A percentile compares a stretch with the other conserved stretches of the same genome.
Conservation (phyloP, 2,797 vertebrate species). For the Falco novaeseelandiae region DNA sequence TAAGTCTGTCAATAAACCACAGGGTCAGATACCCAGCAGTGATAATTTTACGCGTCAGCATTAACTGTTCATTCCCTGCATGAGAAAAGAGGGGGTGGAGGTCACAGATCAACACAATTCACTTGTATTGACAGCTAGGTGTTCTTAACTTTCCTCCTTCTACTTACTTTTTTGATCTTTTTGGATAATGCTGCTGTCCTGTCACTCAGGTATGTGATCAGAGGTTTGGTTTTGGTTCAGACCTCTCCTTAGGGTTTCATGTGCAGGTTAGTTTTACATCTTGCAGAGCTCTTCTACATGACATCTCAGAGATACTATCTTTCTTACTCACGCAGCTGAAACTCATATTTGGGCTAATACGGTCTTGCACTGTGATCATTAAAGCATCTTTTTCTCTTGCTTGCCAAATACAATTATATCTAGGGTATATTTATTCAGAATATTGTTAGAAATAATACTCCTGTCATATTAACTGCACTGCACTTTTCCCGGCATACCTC, state of each 20-base stretch:
- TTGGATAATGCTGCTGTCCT: conserved; percentile 8
- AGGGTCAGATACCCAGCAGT: conserved; percentile 38
- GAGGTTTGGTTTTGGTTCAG: conserved; percentile 20
- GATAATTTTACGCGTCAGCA: conserved; percentile 52
- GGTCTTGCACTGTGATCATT: not conserved
- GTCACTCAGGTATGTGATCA: conserved; percentile 44
- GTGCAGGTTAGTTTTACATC: not conserved
- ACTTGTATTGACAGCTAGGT: conserved; percentile 29
- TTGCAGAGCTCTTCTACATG: conserved; percentile 7
- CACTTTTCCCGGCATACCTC: not conserved
- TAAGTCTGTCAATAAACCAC: conserved; percentile 58
- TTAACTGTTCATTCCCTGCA: conserved; percentile 50
- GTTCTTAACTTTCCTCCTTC: conserved; percentile 28
- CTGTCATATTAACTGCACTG: not conserved
- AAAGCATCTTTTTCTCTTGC: not conserved
- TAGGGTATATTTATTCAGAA: not conserved
- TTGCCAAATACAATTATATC: not conserved
- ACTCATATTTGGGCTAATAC: not conserved
- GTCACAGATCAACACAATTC: conserved; percentile 60
- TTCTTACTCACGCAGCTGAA: not conserved
- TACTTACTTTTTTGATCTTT: conserved; percentile 21
- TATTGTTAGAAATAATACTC: not conserved
- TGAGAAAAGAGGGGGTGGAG: conserved; percentile 70
- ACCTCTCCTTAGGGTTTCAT: not conserved
- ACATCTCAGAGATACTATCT: not conserved